Evolutionary conservation across 2,113 vertebrate species (phyloP), one percentile per base, ranked within the genome.

Genomic region (Bubo scandiacus): DNA sequence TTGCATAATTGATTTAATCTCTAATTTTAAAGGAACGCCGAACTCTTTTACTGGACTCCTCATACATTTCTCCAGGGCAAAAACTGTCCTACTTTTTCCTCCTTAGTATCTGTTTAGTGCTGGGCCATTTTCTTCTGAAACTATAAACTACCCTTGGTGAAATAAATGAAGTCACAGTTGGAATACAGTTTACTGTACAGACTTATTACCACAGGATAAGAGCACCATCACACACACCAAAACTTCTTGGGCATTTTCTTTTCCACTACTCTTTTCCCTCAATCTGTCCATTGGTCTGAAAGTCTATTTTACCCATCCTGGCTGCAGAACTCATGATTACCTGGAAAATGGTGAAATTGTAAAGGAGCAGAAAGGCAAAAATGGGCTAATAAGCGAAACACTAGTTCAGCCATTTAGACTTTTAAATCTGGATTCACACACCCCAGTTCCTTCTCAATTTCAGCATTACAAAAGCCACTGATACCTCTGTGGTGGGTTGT

Each of bases 1-100:
- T 97, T 98, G 97, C 97, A 97, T 98, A 98, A 98, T 98, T 98
- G 98, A 98, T 98, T 98, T 98, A 98, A 98, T 98, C 98, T 98
- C 97, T 97, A 96, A 98, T 98, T 98, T 98, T 98, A 98, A 97
- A 98, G 97, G 96, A 98, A 98, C 26, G 66, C 83, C 97, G 97
- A 98, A 98, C 98, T 98, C 97, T 97, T 96, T 97, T 97, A 92
- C 97, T 98, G 98, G 97, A 97, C 97, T 97, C 97, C 51, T 21
- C 95, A 97, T 98, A 98, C 66, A 97, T 98, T 98, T 98, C 98
- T 98, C 91, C 97, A 97, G 98, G 98, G 98, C 97, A 98, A 97
- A 98, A 97, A 82, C 95, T 98, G 98, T 97, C 98, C 98, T 98
- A 98, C 97, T 98, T 98, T 98, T 98, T 86, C 43, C 88, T 97